Base-by-base conservation (phyloP, 2,888 invertebrate genomes). In the Sturmia bella region DNA sequence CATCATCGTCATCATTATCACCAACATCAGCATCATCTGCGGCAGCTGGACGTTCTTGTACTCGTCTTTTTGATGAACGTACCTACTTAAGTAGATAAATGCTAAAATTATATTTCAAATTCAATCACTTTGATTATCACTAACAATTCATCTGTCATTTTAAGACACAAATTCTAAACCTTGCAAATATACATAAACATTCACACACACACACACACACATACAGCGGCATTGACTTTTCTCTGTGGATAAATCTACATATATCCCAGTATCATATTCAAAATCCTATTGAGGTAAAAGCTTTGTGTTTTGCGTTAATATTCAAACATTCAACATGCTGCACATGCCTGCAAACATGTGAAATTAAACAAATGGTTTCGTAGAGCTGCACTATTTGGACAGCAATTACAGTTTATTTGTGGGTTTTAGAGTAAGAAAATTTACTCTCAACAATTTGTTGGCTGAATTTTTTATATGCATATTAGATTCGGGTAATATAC, bases 101-200 rank as follows among this genome's bases (percentile, higher is more conserved):
- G 50, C 9, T 59, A n/a, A 68, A 59, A 59, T 68, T 68, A 41
- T 68, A 43, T 57, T 52, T 59, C 21, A 59, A 68, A 75, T 68
- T 68, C 66, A 75, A 68, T 68, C 68, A 52, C 15, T 15, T 13
- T 61, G 59, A 76, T 76, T 69, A 76, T 76, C 68, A 54, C 75
- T 68, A 68, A 15, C 21, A 61, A 76, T 32, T 69, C 52, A 76
- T 76, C 66, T 52, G 68, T 61, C 75, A 68, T 21, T 68, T 59
- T 24, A 68, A 76, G 32, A 66, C 7, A 74, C 45, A 13, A 19
- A 37, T 27, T 43, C 17, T 1, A 24, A 15, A 9, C 7, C 59
- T 2, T 9, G 15, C 15, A 45, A 15, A 45, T 1, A 45, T 17
- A 43, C 37, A 19, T 12, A 17, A 7, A 39, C 15, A 9, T 11